Evolutionary conservation across 1,140 invertebrate genomes (phyloP).

Genomic region (Camponotus vicinus): DNA sequence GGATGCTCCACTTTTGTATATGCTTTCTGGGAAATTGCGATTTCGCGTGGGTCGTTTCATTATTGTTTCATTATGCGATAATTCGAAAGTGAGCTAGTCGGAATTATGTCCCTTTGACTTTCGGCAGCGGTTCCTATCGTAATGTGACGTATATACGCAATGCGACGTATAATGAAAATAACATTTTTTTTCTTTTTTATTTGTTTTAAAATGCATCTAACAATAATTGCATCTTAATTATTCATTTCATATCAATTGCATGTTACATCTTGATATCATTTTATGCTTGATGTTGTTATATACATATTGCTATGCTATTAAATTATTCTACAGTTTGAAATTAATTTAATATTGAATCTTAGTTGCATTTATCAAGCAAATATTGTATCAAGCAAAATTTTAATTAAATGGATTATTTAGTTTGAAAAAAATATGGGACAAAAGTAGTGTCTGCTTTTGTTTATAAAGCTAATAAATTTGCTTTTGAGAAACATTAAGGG

Average conservation of each 20-base stretch:
- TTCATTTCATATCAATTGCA: background rate
- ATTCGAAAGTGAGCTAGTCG: background rate
- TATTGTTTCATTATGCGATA: conserved; percentile 50
- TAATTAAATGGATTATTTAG: background rate
- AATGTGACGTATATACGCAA: background rate
- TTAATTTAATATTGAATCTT: background rate
- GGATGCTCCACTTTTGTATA: conserved; percentile 23
- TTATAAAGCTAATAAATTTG: conserved; percentile 8
- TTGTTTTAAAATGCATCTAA: background rate
- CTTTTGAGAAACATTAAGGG: background rate
- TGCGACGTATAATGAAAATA: background rate
- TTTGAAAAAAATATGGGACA: background rate
- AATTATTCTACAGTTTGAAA: background rate
- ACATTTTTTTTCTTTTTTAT: background rate
- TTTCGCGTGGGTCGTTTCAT: conserved; percentile 30
- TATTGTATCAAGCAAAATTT: background rate
- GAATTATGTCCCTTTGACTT: conserved; percentile 4
- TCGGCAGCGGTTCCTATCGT: background rate
- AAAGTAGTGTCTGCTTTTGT: background rate
- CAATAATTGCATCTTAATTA: background rate
- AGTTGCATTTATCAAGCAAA: background rate
- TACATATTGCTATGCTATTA: background rate
- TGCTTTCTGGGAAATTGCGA: conserved; percentile 8
- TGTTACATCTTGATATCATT: background rate
- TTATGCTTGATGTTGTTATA: background rate